Percentiles rank a stretch among this genome's conserved stretches.
Conservation (phyloP, 2,888 invertebrate genomes). For the Diadegma fenestrale region DNA sequence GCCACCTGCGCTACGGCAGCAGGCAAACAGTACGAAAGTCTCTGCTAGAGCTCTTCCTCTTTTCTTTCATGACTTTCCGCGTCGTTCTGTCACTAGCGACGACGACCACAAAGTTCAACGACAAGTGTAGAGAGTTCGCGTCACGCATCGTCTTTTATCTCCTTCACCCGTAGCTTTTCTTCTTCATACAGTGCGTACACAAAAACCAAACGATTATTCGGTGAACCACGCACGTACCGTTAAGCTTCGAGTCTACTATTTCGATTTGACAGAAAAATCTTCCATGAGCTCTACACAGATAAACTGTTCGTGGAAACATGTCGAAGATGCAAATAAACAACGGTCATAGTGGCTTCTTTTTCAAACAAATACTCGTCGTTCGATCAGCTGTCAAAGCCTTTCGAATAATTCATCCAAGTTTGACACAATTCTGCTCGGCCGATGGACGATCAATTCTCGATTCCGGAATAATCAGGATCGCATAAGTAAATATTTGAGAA, state of each 20-base stretch:
- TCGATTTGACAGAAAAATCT: not conserved
- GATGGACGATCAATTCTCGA: not conserved
- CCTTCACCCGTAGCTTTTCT: constrained; percentile 21
- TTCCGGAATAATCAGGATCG: not conserved
- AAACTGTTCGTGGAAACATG: not conserved
- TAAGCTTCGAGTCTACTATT: constrained; percentile 45
- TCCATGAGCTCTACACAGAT: not conserved
- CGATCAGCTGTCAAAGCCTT: constrained; percentile 75
- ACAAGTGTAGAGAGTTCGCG: constrained; percentile 61
- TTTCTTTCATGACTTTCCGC: constrained; percentile 68
- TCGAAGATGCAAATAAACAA: constrained; percentile 44
- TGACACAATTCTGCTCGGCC: constrained; percentile 68
- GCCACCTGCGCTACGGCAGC: constrained; percentile 64
- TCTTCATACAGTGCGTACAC: constrained; percentile 34
- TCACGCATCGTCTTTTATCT: constrained; percentile 53
- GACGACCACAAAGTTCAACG: constrained; percentile 60
- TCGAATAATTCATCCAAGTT: constrained; percentile 82
- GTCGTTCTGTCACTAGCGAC: constrained; percentile 72
- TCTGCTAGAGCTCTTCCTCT: constrained; percentile 39
- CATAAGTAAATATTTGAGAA: not conserved
- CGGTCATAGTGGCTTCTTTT: not conserved
- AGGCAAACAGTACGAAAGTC: constrained; percentile 59
- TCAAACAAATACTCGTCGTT: not conserved
- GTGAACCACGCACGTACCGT: constrained; percentile 53
- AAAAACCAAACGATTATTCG: constrained; percentile 67